Evolutionary conservation across 2,888 invertebrate genomes (phyloP).

Genomic region (Anthrax anthrax): DNA sequence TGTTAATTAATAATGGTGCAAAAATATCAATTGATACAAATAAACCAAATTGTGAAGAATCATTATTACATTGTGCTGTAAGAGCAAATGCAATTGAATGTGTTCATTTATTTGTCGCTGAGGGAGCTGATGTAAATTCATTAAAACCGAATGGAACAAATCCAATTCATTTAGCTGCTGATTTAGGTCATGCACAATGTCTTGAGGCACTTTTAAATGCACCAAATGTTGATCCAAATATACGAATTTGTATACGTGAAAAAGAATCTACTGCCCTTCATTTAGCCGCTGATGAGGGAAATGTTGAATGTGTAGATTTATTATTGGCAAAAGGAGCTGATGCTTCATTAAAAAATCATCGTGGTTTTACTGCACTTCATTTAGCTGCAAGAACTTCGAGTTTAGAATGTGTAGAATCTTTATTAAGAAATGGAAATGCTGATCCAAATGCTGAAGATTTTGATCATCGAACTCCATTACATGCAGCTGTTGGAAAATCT

Average conservation of each 20-base stretch:
- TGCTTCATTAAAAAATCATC: slow-evolving; percentile 55
- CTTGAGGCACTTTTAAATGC: slow-evolving; percentile 60
- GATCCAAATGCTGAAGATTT: slow-evolving; percentile 68
- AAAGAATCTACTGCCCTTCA: slow-evolving; percentile 69
- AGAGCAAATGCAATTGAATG: slow-evolving; percentile 72
- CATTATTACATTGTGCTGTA: slow-evolving; percentile 71
- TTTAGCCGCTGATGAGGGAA: slow-evolving; percentile 77
- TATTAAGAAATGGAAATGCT: slow-evolving; percentile 58
- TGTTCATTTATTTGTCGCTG: slow-evolving; percentile 55
- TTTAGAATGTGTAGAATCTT: slow-evolving; percentile 63
- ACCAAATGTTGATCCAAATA: slow-evolving; percentile 55
- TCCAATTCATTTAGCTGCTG: slow-evolving; percentile 67
- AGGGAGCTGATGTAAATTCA: slow-evolving; percentile 61
- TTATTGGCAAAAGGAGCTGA: slow-evolving; percentile 61
- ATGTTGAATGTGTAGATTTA: slow-evolving; percentile 63
- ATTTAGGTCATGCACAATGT: slow-evolving; percentile 62
- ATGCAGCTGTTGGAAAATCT: slow-evolving; percentile 73
- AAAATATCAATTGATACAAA: slow-evolving; percentile 52
- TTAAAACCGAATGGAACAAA: slow-evolving; percentile 63
- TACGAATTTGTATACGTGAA: slow-evolving; percentile 51
- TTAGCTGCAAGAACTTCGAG: slow-evolving; percentile 68
- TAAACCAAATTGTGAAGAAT: slow-evolving; percentile 55
- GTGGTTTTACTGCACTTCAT: slow-evolving; percentile 75
- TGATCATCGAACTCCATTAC: slow-evolving; percentile 67
- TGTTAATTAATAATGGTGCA: slow-evolving; percentile 59